Evolutionary conservation across 2,113 vertebrate species (phyloP).

Genomic region (Psettodes erumei): DNA sequence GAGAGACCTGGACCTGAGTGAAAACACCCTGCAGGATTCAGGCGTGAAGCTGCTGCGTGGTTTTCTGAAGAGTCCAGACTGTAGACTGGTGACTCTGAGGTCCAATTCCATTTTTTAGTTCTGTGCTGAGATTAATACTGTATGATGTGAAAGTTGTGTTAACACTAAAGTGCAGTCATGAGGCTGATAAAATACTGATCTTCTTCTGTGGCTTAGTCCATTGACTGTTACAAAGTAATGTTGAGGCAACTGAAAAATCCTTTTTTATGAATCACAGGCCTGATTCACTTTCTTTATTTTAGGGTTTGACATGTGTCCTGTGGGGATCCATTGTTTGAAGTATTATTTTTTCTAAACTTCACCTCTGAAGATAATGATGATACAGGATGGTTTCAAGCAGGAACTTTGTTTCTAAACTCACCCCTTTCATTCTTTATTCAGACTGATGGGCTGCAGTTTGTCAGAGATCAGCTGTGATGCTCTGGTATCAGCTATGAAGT

Average conservation of each 20-base stretch:
- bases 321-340: not conserved
- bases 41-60: slow-evolving; percentile 7
- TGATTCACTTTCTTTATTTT: too few relatives aligned
- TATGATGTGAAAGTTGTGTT: not conserved
- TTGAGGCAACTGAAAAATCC: too few relatives aligned
- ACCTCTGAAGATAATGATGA: too few relatives aligned
- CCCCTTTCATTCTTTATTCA: too few relatives aligned
- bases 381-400: not conserved
- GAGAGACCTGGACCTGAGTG: slow-evolving; percentile 7
- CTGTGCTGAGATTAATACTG: not conserved
- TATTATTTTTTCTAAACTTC: not conserved
- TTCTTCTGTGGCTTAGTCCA: not conserved
- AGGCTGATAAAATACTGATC: not conserved
- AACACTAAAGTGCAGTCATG: not conserved
- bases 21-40: too few relatives aligned
- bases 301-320: not conserved
- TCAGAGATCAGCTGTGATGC: too few relatives aligned
- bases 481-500: too few relatives aligned
- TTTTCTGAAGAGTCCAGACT: slow-evolving; percentile 9
- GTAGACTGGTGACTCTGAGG: slow-evolving; percentile 22
- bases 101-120: not conserved
- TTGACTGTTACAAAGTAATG: not conserved
- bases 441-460: too few relatives aligned
- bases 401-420: not conserved
- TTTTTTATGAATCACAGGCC: too few relatives aligned